phyloP scores from a whole-genome alignment of 2,113 vertebrate species.

The Agapornis roseicollis region DNA sequence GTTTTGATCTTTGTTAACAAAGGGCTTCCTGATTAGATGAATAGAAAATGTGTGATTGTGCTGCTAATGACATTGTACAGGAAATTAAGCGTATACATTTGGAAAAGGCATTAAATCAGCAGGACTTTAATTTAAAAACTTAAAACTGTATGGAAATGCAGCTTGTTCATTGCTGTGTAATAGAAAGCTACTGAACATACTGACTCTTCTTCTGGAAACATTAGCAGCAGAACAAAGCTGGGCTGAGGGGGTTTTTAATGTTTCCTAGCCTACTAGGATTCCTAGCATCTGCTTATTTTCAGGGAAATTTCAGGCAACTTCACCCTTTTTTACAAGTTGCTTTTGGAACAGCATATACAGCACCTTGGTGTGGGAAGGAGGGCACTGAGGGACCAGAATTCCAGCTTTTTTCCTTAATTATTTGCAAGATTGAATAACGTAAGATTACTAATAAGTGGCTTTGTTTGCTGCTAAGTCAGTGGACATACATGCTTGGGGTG shows the following conservation, averaged over 20 bases:
- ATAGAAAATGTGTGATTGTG: constrained; percentile 77
- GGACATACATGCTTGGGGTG: neutral
- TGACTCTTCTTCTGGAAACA: constrained; percentile 70
- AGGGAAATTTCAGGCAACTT: constrained; percentile 9
- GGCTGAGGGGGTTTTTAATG: constrained; percentile 17
- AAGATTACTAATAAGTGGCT: constrained; percentile 21
- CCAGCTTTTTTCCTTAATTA: constrained; percentile 9
- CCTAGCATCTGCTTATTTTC: constrained; percentile 24
- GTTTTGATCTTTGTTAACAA: constrained; percentile 75
- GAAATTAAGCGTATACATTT: constrained; percentile 83
- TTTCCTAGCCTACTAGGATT: constrained; percentile 4
- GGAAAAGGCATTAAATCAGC: constrained; percentile 83
- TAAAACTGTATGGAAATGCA: constrained; percentile 83
- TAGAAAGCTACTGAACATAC: constrained; percentile 70
- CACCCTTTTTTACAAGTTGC: constrained; percentile 7
- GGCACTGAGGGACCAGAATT: neutral
- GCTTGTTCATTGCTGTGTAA: constrained; percentile 77
- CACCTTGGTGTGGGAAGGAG: neutral
- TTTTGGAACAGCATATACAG: neutral
- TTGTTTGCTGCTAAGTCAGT: neutral
- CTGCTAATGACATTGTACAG: constrained; percentile 82
- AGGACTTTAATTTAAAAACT: constrained; percentile 86
- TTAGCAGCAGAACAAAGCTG: constrained; percentile 63
- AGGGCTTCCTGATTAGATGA: constrained; percentile 76
- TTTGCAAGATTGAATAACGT: constrained; percentile 23